Evolutionary conservation across 2,888 invertebrate genomes (phyloP), one percentile per base, ranked within the genome.

Genomic region (Drosophila picticornis): DNA sequence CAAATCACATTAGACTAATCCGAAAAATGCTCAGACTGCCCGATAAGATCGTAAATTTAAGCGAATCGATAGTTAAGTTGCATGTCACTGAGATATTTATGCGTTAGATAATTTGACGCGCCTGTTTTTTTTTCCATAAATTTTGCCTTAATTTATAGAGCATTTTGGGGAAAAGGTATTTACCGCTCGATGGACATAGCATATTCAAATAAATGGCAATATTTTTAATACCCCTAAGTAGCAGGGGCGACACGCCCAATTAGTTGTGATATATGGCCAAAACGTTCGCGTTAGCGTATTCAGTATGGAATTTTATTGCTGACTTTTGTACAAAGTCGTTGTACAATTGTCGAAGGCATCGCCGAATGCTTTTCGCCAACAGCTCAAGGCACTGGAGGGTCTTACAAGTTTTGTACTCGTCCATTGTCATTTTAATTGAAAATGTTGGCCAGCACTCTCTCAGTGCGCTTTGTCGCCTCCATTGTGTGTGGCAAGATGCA

Each of bases 391-490:
- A n/a, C n/a, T 66, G n/a, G 4, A 34, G n/a, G 43, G 25, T 56
- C 34, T 25, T n/a, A n/a, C 62, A 67, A 48, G 53, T 65, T 67
- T 53, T 32, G 29, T 53, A 57, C 51, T 56, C 27, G 48, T 70
- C 83, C 74, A 76, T 86, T 88, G 83, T 86, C 73, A 86, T 81
- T 87, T 88, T 87, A 88, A 87, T 87, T 87, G 88, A 88, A 87
- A 87, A 73, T 76, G 69, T 52, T 74, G 63, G 67, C 46, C 51
- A 59, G 38, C 19, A 53, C 59, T 56, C 58, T 61, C 53, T 61
- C 63, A 57, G 56, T 43, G 55, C 38, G 57, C 71, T 61, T 58
- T 74, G 77, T 61, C 43, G 61, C 46, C 52, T 32, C 34, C 11
- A 43, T 38, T 74, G 68, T 48, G 61, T 69, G 59, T 66, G 36